Evolutionary conservation across 1,140 invertebrate species (phyloP), one percentile per base, ranked within the genome.

Genomic region (Ceratitis capitata): DNA sequence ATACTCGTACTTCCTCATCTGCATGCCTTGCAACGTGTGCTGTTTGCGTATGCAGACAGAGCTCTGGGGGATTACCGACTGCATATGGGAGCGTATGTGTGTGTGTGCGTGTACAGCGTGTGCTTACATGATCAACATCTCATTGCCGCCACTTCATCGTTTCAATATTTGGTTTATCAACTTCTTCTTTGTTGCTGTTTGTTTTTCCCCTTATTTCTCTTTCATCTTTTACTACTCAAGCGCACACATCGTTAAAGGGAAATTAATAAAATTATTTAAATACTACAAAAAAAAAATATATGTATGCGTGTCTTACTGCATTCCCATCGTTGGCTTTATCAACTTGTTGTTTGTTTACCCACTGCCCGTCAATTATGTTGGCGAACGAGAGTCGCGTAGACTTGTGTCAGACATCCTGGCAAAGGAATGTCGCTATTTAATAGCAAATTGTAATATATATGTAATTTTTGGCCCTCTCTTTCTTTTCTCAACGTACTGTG

Each of bases 241-340:
- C 69, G 32, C 32, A n/a, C n/a, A n/a, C n/a, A 26, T 78, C 69
- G 69, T 78, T 78, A 78, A 78, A 78, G 69, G 14, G 42, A 78
- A 78, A 78, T 78, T 78, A 78, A 78, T 78, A 39, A 78, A 78
- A 78, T 78, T 78, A 39, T 78, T 78, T 78, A 42, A 78, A 9
- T 9, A 7, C 19, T 26, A 23, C 69, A 78, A 26, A n/a, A 10
- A 45, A 35, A 78, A 45, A 0, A 45, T 29, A 10, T 26, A 10
- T 58, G 56, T 3, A 23, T n/a, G 7, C 10, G 7, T 19, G 16
- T 35, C 9, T 16, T 16, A n/a, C 49, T 1, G 49, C 9, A 51
- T 47, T 6, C 45, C 12, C 49, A 19, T 56, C 23, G 69, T 45
- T 78, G 69, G 69, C 69, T 35, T 78, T 39, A 78, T 78, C 69